A percentile compares a stretch with the other conserved stretches of the same genome.
phyloP scores from a whole-genome alignment of 2,113 vertebrate species.

The Ctenomys sociabilis region DNA sequence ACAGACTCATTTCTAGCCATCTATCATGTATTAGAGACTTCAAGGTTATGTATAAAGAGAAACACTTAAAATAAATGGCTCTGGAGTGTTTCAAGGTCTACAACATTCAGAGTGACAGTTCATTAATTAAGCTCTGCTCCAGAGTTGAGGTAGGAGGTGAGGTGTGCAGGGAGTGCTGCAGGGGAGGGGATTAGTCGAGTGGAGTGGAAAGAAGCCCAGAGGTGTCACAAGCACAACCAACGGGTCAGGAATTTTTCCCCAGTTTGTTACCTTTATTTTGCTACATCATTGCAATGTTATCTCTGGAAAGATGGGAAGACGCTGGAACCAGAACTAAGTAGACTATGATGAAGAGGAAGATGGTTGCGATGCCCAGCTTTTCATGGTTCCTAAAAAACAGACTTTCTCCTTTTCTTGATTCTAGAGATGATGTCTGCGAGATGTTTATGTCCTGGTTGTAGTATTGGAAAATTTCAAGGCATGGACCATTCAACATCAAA shows the following conservation, averaged over 20 bases:
- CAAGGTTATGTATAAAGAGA: slow-evolving; percentile 58
- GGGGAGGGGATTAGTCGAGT: neutral
- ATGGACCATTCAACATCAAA: neutral
- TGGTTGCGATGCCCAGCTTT: neutral
- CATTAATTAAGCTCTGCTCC: slow-evolving; percentile 17
- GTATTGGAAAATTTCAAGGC: neutral
- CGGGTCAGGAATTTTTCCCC: neutral
- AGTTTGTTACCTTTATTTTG: neutral
- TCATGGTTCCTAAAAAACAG: neutral
- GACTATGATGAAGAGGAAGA: neutral
- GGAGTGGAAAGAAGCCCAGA: neutral
- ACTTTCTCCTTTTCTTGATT: neutral
- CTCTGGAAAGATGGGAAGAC: neutral
- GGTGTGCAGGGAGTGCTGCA: neutral
- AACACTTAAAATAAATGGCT: slow-evolving; percentile 58
- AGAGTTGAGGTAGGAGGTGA: neutral
- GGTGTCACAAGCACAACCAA: neutral
- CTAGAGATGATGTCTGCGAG: neutral
- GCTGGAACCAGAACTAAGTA: neutral
- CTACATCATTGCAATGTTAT: neutral
- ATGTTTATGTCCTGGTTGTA: slow-evolving; percentile 4
- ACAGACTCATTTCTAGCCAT: slow-evolving; percentile 48
- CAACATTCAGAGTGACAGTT: slow-evolving; percentile 47
- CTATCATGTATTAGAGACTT: slow-evolving; percentile 44
- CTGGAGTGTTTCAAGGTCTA: slow-evolving; percentile 39